Evolutionary conservation across 2,113 vertebrate species (phyloP).

Genomic region (Calidris pygmaea): DNA sequence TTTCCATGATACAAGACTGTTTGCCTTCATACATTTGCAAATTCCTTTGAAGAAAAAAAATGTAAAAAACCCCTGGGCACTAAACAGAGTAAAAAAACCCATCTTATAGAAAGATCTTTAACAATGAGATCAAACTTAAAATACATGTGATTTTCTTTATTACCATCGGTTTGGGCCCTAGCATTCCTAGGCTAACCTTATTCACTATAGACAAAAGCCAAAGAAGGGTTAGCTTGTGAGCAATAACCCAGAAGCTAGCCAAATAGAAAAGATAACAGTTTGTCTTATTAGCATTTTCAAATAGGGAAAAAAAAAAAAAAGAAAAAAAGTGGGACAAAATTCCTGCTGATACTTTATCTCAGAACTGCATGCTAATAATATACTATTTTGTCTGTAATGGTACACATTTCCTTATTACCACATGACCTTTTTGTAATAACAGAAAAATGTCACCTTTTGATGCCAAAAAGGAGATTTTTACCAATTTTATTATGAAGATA

Average conservation of each 20-base stretch:
- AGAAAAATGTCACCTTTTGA: neutral
- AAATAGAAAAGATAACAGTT: neutral
- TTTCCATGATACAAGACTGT: neutral
- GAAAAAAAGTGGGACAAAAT: neutral
- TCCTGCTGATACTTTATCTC: neutral
- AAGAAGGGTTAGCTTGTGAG: neutral
- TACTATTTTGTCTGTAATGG: neutral
- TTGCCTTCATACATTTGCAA: neutral
- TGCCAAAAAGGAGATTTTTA: neutral
- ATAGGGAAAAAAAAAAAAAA: neutral
- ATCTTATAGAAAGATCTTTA: neutral
- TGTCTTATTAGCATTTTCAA: neutral
- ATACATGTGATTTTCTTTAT: neutral
- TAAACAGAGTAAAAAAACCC: neutral
- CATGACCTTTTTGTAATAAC: neutral
- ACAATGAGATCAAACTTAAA: neutral
- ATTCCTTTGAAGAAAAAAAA: neutral
- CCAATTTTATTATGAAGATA: neutral
- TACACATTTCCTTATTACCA: neutral
- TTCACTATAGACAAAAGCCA: neutral
- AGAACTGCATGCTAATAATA: neutral
- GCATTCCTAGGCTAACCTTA: neutral
- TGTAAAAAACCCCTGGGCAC: accelerated
- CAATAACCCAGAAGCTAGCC: neutral
- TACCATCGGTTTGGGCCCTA: neutral